phyloP scores from a whole-genome alignment of 2,888 invertebrate genomes.

The Orchesellides sinensis region DNA sequence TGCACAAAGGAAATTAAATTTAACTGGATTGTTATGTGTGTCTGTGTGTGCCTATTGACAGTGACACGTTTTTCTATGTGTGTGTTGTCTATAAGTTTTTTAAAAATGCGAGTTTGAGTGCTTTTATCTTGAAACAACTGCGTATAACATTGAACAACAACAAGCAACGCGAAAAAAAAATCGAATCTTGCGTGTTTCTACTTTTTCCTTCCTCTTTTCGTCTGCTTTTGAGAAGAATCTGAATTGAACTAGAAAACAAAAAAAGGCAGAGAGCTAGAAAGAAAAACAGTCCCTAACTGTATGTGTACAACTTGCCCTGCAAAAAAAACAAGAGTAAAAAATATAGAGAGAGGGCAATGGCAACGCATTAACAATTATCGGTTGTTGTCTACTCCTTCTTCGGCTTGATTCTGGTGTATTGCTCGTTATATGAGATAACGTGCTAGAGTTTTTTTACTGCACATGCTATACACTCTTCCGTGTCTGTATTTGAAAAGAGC shows the following conservation, averaged over 20 bases:
- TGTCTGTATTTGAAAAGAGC: background rate
- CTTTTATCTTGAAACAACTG: background rate
- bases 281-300: background rate
- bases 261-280: background rate
- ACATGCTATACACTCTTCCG: background rate
- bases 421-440: background rate
- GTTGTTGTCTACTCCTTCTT: background rate
- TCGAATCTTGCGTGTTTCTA: conserved; percentile 1
- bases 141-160: background rate
- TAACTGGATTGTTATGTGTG: background rate
- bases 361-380: conserved; percentile 31
- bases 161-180: conserved; percentile 6
- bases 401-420: background rate
- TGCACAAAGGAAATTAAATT: conserved; percentile 11
- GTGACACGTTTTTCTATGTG: conserved; percentile 42
- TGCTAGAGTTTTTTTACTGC: background rate
- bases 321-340: background rate
- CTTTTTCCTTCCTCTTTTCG: background rate
- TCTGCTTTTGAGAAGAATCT: background rate
- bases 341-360: conserved; percentile 24
- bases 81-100: too few relatives aligned
- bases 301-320: background rate
- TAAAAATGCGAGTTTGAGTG: conserved; percentile 4
- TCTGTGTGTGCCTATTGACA: conserved; percentile 38
- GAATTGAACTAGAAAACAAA: background rate